Conservation (phyloP, 2,888 invertebrate species). For the Halictus ligatus region DNA sequence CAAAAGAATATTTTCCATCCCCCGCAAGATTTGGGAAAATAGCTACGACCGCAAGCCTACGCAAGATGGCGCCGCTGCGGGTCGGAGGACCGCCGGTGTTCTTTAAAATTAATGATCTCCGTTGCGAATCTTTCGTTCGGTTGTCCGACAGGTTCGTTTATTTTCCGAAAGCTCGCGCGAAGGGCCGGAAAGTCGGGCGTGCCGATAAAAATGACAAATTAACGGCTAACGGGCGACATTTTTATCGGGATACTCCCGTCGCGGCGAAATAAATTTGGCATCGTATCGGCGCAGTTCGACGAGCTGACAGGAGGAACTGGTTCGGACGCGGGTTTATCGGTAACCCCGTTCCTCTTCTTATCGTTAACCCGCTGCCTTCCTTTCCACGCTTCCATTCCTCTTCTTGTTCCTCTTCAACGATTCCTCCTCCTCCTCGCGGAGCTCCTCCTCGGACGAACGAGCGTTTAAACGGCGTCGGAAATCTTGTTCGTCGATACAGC, state of each 20-base stretch:
- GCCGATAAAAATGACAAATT: conserved; percentile 48
- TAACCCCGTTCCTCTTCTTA: conserved; percentile 27
- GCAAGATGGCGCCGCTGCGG: no score
- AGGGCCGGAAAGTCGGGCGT: not conserved
- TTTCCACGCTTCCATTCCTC: not conserved
- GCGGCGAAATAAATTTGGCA: conserved; percentile 36
- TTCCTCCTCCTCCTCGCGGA: not conserved
- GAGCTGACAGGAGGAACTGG: not conserved
- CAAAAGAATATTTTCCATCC: no score
- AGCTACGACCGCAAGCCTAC: no score
- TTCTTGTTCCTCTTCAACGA: not conserved
- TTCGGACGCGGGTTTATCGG: conserved; percentile 34
- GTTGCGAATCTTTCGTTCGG: not conserved
- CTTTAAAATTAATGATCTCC: not conserved
- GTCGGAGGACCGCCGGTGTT: no score
- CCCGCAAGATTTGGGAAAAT: no score
- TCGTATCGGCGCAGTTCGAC: conserved; percentile 32
- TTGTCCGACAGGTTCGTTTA: not conserved
- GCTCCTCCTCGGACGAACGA: not conserved
- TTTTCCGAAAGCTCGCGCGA: not conserved
- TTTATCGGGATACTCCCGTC: conserved; percentile 31
- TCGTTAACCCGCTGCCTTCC: conserved; percentile 14
- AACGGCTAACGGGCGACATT: not conserved
- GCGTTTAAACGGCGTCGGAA: not conserved
- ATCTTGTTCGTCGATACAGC: not conserved